Conservation (phyloP, 2,797 vertebrate genomes). For the Anolis apletophallus region DNA sequence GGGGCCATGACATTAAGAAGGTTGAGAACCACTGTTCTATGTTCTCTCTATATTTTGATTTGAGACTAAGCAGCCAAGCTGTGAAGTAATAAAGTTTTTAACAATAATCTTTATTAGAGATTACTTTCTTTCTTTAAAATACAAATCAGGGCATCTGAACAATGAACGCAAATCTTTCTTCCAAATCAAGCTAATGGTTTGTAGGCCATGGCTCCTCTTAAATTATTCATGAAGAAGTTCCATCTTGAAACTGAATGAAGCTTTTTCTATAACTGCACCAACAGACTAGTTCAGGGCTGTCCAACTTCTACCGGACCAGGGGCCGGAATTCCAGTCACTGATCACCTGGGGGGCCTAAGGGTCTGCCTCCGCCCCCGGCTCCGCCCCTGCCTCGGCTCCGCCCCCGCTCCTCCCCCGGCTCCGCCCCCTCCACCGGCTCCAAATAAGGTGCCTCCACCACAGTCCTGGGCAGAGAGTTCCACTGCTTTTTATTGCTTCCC, state of each 20-base stretch:
- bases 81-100: conserved; percentile 1
- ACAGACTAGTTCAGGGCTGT: neutral
- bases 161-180: neutral
- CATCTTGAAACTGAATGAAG: neutral
- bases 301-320: too few species aligned
- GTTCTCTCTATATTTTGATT: neutral
- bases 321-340: too few species aligned
- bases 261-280: neutral
- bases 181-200: neutral
- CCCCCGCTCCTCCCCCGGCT: too few species aligned
- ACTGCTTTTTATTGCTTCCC: too few species aligned
- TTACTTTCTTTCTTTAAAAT: neutral
- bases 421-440: too few species aligned
- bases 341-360: too few species aligned
- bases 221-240: conserved; percentile 10
- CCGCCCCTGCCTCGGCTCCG: too few species aligned
- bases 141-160: neutral
- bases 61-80: neutral
- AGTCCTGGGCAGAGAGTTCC: too few species aligned
- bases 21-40: too few species aligned
- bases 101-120: neutral
- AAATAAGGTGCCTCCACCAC: too few species aligned
- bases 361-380: too few species aligned
- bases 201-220: neutral
- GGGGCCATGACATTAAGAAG: too few species aligned